Conservation (phyloP, 2,797 vertebrate genomes). For the Anguilla marmorata region DNA sequence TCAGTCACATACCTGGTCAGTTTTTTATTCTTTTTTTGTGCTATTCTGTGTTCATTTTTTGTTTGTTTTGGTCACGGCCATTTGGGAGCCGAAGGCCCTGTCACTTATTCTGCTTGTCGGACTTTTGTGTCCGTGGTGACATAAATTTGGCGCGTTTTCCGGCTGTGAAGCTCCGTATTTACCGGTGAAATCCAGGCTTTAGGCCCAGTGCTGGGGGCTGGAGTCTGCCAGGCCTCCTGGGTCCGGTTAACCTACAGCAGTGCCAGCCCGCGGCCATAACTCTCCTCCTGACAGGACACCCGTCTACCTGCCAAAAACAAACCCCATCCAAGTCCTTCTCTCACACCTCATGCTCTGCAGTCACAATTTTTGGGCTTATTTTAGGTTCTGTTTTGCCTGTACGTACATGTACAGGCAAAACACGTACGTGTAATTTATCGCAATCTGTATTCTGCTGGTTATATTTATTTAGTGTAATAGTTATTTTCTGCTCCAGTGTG, state of each 20-base stretch:
- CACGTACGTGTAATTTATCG: background rate
- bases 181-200: background rate
- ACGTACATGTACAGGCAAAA: background rate
- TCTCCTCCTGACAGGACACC: background rate
- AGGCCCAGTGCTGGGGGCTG: background rate
- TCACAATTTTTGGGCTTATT: background rate
- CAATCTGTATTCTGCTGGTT: background rate
- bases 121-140: background rate
- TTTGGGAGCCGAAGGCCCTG: background rate
- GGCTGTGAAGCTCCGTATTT: background rate
- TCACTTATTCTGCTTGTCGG: background rate
- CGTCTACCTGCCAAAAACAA: background rate
- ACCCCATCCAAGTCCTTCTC: background rate
- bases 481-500: no score
- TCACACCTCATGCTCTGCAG: background rate
- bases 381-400: background rate
- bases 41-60: no score
- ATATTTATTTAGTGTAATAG: background rate
- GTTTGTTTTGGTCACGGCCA: no score
- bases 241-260: background rate
- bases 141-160: background rate
- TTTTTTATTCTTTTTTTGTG: no score
- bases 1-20: no score
- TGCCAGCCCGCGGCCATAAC: no score
- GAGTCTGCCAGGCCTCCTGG: no score